These are phyloP conservation scores for Dromiciops gliroides DNA, from an alignment of 2,113 vertebrate species.

Conservation along the genomic window DNA sequence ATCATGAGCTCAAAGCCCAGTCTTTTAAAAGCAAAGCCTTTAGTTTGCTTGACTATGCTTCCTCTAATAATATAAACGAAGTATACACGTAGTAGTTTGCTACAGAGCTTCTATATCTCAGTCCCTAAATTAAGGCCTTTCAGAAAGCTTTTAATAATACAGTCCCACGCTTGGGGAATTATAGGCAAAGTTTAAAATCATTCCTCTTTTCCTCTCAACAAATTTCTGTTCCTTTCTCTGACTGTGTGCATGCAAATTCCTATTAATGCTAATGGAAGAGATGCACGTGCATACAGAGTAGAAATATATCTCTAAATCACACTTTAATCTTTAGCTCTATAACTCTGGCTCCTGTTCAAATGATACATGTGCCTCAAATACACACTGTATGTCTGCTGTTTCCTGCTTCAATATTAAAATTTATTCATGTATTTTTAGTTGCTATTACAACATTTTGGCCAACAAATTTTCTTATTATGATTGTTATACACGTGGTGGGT, in stretches of 20 bases:
- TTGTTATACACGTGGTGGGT: constrained; percentile 65
- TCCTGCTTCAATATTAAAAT: constrained; percentile 72
- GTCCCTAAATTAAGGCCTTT: constrained; percentile 73
- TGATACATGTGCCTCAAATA: constrained; percentile 71
- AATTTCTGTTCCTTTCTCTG: constrained; percentile 64
- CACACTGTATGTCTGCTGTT: constrained; percentile 59
- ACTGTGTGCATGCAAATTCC: constrained; percentile 59
- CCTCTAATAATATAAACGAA: constrained; percentile 47
- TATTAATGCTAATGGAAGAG: constrained; percentile 67
- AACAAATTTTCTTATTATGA: constrained; percentile 71
- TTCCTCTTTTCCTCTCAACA: constrained; percentile 67
- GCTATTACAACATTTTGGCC: constrained; percentile 69
- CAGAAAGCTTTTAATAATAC: constrained; percentile 71
- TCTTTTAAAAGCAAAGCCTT: constrained; percentile 39
- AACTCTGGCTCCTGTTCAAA: constrained; percentile 69
- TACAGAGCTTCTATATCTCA: constrained; percentile 53
- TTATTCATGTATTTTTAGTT: constrained; percentile 74
- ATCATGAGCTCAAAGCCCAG: neutral
- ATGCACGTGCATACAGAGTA: constrained; percentile 14
- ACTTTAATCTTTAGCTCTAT: constrained; percentile 73
- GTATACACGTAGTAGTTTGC: constrained; percentile 39
- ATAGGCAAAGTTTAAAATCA: constrained; percentile 71
- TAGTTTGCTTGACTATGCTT: constrained; percentile 36
- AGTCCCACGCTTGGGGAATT: constrained; percentile 54
- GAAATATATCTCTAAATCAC: constrained; percentile 70